A percentile compares a stretch with the other conserved stretches of the same genome.
These are phyloP conservation scores for Corythornis cristatus DNA, from an alignment of 2,113 vertebrate genomes.

Conservation along the genomic window DNA sequence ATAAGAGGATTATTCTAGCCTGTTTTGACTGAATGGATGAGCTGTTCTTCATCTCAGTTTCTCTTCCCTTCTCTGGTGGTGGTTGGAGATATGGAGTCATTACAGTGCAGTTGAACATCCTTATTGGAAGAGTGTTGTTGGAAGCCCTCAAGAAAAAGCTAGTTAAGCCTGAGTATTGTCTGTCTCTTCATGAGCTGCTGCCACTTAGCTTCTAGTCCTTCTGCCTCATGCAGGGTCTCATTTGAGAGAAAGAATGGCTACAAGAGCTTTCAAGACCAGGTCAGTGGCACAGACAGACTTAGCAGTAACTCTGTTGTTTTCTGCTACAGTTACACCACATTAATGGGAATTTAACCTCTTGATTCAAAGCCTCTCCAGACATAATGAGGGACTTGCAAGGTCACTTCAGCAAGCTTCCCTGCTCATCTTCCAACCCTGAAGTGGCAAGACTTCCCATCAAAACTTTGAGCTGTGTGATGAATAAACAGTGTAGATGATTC, in stretches of 20 bases:
- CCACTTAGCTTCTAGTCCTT: neutral
- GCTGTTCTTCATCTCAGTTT: neutral
- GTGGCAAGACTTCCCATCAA: neutral
- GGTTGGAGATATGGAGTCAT: neutral
- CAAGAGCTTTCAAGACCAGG: neutral
- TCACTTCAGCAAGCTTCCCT: neutral
- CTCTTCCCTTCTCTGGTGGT: neutral
- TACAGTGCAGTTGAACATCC: neutral
- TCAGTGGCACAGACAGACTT: neutral
- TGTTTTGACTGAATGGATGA: neutral
- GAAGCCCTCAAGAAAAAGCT: neutral
- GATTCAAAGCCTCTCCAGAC: neutral
- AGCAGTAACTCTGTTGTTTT: neutral
- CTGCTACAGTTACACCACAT: neutral
- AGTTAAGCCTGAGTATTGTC: neutral
- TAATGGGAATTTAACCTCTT: neutral
- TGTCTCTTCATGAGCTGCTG: neutral
- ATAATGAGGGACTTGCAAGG: neutral
- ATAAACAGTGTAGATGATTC: neutral
- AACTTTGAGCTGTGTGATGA: neutral
- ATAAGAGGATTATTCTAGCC: conserved; percentile 14
- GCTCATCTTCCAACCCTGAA: neutral
- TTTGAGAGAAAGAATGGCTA: neutral
- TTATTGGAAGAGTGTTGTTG: neutral
- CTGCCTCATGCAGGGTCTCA: neutral